phyloP scores from a whole-genome alignment of 2,113 vertebrate species.

The Plotosus lineatus region DNA sequence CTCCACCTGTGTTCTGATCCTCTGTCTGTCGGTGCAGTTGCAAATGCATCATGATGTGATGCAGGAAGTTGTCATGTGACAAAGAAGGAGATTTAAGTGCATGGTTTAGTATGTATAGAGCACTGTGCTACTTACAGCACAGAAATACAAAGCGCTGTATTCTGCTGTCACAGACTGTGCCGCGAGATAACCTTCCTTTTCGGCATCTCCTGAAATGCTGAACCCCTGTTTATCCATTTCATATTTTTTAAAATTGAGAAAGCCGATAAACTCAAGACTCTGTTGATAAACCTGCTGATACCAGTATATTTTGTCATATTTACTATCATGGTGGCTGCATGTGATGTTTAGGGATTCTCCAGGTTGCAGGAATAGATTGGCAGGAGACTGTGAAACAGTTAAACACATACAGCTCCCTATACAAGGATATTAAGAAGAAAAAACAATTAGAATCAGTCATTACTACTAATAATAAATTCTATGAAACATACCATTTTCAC shows the following conservation, averaged over 20 bases:
- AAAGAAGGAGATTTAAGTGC: constrained; percentile 29
- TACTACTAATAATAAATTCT: too few relatives aligned
- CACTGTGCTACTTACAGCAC: constrained; percentile 47
- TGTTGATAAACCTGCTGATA: constrained; percentile 33
- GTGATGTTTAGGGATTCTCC: constrained; percentile 20
- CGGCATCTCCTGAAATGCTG: constrained; percentile 44
- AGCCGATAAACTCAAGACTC: constrained; percentile 35
- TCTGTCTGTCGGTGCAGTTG: constrained; percentile 1
- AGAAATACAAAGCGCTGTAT: constrained; percentile 45
- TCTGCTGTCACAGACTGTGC: constrained; percentile 20
- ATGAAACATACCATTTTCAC: too few relatives aligned
- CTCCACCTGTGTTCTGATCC: background rate
- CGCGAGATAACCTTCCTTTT: constrained; percentile 38
- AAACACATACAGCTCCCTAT: background rate
- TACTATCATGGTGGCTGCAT: constrained; percentile 30
- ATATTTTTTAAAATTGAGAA: constrained; percentile 28
- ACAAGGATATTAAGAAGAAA: background rate
- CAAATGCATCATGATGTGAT: constrained; percentile 13
- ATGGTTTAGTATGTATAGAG: background rate
- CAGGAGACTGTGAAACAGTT: constrained; percentile 34
- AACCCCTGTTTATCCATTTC: background rate
- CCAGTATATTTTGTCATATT: constrained; percentile 51
- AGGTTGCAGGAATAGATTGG: constrained; percentile 15
- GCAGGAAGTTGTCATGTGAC: background rate
- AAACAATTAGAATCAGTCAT: background rate